Evolutionary conservation across 2,113 vertebrate genomes (phyloP).

Genomic region (Prolemur simus): DNA sequence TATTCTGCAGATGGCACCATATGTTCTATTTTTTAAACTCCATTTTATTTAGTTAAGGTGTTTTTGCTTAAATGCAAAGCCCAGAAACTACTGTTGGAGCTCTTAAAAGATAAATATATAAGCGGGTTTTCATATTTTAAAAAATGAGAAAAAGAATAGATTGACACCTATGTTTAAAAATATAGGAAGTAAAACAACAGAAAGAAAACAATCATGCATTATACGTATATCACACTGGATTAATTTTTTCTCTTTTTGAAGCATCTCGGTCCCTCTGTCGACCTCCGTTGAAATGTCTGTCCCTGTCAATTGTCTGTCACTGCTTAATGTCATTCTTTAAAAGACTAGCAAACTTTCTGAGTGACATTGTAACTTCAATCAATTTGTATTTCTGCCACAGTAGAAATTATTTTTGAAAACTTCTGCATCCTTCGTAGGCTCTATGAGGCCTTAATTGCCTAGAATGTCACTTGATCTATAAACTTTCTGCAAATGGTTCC

Average conservation of each 20-base stretch:
- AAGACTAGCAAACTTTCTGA: conserved; percentile 73
- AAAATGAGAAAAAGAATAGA: neutral
- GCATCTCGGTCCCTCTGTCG: conserved; percentile 49
- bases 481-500: neutral
- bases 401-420: conserved; percentile 72
- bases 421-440: conserved; percentile 42
- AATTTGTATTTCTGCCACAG: conserved; percentile 70
- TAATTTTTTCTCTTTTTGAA: conserved; percentile 38
- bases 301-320: conserved; percentile 70
- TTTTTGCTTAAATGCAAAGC: conserved; percentile 43
- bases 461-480: conserved; percentile 63
- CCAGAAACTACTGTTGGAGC: neutral
- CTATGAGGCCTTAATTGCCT: conserved; percentile 73
- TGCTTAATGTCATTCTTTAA: conserved; percentile 64
- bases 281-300: conserved; percentile 44
- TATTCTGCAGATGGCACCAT: conserved; percentile 42
- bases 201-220: conserved; percentile 27
- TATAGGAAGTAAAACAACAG: neutral
- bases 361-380: conserved; percentile 69
- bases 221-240: conserved; percentile 11
- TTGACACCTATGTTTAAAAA: conserved; percentile 20
- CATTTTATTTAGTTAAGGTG: conserved; percentile 47
- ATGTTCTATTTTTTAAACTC: conserved; percentile 50
- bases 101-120: neutral
- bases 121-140: neutral